phyloP scores from a whole-genome alignment of 2,888 invertebrate genomes.

The Apodemia hepburni region DNA sequence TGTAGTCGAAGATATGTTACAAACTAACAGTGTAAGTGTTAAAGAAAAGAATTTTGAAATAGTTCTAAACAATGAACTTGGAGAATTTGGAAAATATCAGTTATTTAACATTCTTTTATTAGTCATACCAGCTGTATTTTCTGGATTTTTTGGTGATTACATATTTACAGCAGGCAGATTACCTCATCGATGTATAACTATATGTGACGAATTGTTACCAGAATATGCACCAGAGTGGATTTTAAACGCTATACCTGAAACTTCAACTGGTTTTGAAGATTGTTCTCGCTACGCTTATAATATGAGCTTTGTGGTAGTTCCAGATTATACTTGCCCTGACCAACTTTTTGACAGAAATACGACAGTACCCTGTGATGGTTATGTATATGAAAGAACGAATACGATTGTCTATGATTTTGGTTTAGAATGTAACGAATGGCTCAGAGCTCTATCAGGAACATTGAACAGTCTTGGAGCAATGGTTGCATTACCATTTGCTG shows the following conservation, averaged over 20 bases:
- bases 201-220: slow-evolving; percentile 51
- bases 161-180: slow-evolving; percentile 62
- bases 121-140: slow-evolving; percentile 50
- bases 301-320: slow-evolving; percentile 34
- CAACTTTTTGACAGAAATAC: slow-evolving; percentile 50
- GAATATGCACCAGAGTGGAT: slow-evolving; percentile 58
- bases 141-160: slow-evolving; percentile 61
- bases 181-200: slow-evolving; percentile 57
- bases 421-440: slow-evolving; percentile 82
- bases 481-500: slow-evolving; percentile 83
- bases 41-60: slow-evolving; percentile 49
- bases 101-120: slow-evolving; percentile 49
- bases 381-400: slow-evolving; percentile 57
- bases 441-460: slow-evolving; percentile 86
- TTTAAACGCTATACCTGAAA: slow-evolving; percentile 51
- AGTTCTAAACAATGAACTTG: slow-evolving; percentile 55
- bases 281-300: slow-evolving; percentile 52
- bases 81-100: slow-evolving; percentile 63
- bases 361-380: slow-evolving; percentile 52
- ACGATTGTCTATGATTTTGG: slow-evolving; percentile 64
- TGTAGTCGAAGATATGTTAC: slow-evolving; percentile 32
- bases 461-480: slow-evolving; percentile 86
- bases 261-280: slow-evolving; percentile 52
- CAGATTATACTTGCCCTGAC: slow-evolving; percentile 44
- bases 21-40: slow-evolving; percentile 39